Base-by-base conservation (phyloP, 2,113 vertebrate species). In the Physeter macrocephalus region DNA sequence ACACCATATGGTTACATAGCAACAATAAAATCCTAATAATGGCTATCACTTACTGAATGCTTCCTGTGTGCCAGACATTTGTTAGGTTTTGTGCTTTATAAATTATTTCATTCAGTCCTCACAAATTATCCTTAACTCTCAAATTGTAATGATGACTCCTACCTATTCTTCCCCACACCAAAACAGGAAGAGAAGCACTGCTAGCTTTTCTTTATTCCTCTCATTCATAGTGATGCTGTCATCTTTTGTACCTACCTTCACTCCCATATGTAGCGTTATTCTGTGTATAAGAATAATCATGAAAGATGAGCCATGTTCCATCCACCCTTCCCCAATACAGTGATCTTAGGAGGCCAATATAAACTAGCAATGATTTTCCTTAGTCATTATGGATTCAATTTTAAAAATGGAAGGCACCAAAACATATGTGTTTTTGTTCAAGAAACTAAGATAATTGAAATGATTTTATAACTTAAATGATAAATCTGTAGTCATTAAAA, bases 391-490 rank as follows among this genome's bases (percentile, higher is more conserved):
- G 25, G 39, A 82, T 77, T 91, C 18, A 43, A 9, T 46, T 82
- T 89, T 85, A 82, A 54, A 74, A 94, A 77, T 0, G 2, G 20
- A 96, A 91, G 43, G 34, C 27, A 91, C 6, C 57, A 89, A 88
- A 81, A 18, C 69, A 64, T 20, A 62, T n/a, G 36, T 36, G 10
- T 21, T 49, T 77, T 90, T 62, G 49, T 88, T 94, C 69, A 93
- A 81, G 62, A 80, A 90, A 93, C 49, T 94, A 52, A 87, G n/a
- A 41, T 85, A 90, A 81, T 3, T 93, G 29, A 91, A 88, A 88
- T 66, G 4, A 93, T 39, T 92, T 39, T 87, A 39, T 17, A 90
- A 46, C 27, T 64, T 85, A 80, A 97, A 84, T 59, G 62, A 36
- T 94, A 91, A 89, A 94, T 29, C 23, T 77, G 5, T 12, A 20